Evolutionary conservation across 2,797 vertebrate genomes (phyloP), one percentile per base, ranked within the genome.

Genomic region (Eremophila alpestris): DNA sequence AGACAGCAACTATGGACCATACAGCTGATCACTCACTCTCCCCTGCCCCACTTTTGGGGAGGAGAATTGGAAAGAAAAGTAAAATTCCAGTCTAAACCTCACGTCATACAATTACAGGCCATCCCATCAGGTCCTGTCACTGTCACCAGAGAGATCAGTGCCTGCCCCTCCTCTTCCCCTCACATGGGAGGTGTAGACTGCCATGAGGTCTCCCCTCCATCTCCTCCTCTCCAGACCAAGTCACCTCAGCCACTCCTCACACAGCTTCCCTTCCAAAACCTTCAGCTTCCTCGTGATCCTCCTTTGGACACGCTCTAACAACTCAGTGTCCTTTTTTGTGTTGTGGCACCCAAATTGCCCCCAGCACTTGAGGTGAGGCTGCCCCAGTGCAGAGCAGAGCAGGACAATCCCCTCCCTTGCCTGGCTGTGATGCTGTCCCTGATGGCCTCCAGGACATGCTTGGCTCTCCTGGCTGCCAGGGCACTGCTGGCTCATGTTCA

Each of bases 391-490:
- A 82, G 56, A 52, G 65, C 48, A 69, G 40, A 51, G 65, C 4
- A 0, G 32, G 32, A 73, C 58, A 55, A 40, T 73, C 16, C 19
- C 34, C 49, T 63, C 36, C 26, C 30, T 41, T 16, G 13, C 11
- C 51, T 0, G 0, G 48, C 48, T 71, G 48, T 0, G 9, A 45
- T 45, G 56, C 40, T 62, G 48, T 3, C n/a, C 38, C 65, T 62
- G n/a, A 38, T 41, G 30, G 10, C 0, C 5, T 56, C 22, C 79
- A 63, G 34, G 24, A 29, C 24, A 48, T 0, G 0, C 16, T 17
- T 43, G 17, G 16, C 16, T 13, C 20, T 74, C 13, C 59, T 51
- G 60, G 21, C 51, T 49, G 60, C 26, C 70, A 49, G 43, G 60
- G 23, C 43, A 21, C 43, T 56, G 36, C 21, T 43, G 32, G 1